Evolutionary conservation across 1,140 invertebrate species (phyloP), one percentile per base, ranked within the genome.

Genomic region (Psix sp.): DNA sequence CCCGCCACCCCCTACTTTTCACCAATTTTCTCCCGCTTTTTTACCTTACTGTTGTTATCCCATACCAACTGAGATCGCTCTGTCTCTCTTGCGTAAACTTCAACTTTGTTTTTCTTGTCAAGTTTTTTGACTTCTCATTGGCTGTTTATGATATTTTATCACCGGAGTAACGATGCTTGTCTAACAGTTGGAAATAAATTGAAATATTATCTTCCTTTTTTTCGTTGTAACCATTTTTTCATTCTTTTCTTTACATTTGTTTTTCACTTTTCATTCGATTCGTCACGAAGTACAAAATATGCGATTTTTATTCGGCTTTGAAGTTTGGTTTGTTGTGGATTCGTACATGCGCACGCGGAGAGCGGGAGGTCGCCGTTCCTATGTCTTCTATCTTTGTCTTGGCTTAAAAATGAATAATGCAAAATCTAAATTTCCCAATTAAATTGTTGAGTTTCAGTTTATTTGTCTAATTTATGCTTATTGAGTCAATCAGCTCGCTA

Each of bases 321-420:
- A 11, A 11, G 10, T 43, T 31, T 10, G 26, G 45, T 48, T 48
- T 48, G 45, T 48, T 48, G 26, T 48, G 31, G 33, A 35, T 26
- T 35, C 20, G 45, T 48, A 3, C 29, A 6, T 21, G 6, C 33
- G 18, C 42, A 14, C 21, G 18, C 17, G 46, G 11, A 10, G 21
- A 9, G 40, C 11, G 40, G 21, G 40, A 39, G 26, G 31, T 26
- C 21, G 33, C 21, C 26, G 26, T 49, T 49, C 18, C 43, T 17
- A 31, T 7, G 9, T 51, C 18, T 9, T 38, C 33, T 4, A 13
- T 51, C 46, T 14, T 51, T 51, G 49, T 54, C 21, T 48, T 36
- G 11, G 33, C 16, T 35, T 3, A 13, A 11, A 1, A 10, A 5
- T 2, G 11, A 15, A 0, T n/a, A n/a, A n/a, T n/a, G n/a, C n/a